Base-by-base conservation (phyloP, 2,113 vertebrate species). In the Pica pica region DNA sequence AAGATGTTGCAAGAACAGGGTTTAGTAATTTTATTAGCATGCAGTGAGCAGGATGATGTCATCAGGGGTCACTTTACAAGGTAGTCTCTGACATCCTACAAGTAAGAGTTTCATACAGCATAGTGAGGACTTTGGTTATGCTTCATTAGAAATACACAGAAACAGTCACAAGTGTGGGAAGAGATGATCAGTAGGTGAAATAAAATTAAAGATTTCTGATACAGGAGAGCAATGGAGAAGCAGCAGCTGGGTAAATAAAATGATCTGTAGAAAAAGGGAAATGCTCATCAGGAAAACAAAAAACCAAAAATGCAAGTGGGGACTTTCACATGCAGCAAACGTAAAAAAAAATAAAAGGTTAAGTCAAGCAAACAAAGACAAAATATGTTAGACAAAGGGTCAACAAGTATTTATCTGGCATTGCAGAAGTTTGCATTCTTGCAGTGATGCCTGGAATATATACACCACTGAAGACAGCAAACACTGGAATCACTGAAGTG, bases 281-380 rank as follows among this genome's bases (percentile, higher is more conserved):
- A 88, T 50, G 68, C 49, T 81, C 52, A 77, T 94, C 91, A 94
- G 79, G 49, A 63, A 96, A 97, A 83, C 60, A 87, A 95, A 96
- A 96, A 96, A 77, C 3, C 3, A 12, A 81, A 97, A 96, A 96
- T 86, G 89, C 89, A 95, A 92, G 95, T 95, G 79, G 93, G 97
- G 97, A 92, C 88, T 95, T 91, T 98, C 78, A 94, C 98, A 97
- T 98, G 98, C 98, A 98, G 97, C 93, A 96, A 94, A 98, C 93
- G 46, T 83, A 75, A 81, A 91, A 88, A 87, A 80, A 92, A 81
- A 65, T n/a, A 86, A 94, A 78, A 50, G 84, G 80, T 60, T 74
- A 95, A 96, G 93, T 93, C 78, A 81, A 95, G 96, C 71, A 87
- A 97, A 97, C 95, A 3, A 94, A 95, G 97, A 98, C 97, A 87